Evolutionary conservation across 2,888 invertebrate genomes (phyloP).

Genomic region (Strigamia maritima): DNA sequence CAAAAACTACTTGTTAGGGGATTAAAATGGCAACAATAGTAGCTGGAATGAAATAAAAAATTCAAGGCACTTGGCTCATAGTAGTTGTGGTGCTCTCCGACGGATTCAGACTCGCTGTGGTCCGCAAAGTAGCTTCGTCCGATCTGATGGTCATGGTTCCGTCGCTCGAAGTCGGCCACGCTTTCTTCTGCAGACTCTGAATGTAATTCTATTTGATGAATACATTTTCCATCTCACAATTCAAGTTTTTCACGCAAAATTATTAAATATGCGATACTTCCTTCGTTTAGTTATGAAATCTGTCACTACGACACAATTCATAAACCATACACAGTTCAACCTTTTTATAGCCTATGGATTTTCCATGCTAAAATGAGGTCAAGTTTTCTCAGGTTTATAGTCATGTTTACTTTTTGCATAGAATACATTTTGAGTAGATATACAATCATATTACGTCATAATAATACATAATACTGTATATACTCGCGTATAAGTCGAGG

Average conservation of each 20-base stretch:
- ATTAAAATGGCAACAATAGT: not conserved
- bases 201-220: slow-evolving; percentile 65
- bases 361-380: too few species aligned
- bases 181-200: slow-evolving; percentile 72
- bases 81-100: slow-evolving; percentile 42
- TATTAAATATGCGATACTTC: not conserved
- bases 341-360: too few species aligned
- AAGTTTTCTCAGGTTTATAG: too few species aligned
- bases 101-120: slow-evolving; percentile 40
- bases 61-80: slow-evolving; percentile 43
- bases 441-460: too few species aligned
- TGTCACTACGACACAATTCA: too few species aligned
- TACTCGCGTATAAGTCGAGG: too few species aligned
- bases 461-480: too few species aligned
- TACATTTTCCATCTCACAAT: not conserved
- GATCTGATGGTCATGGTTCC: slow-evolving; percentile 70
- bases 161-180: slow-evolving; percentile 57
- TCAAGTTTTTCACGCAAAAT: not conserved
- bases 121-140: slow-evolving; percentile 62
- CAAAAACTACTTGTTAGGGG: not conserved
- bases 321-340: too few species aligned
- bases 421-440: too few species aligned
- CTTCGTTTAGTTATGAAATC: too few species aligned
- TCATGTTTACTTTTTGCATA: too few species aligned
- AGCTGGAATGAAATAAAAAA: slow-evolving; percentile 3